Base-by-base conservation (phyloP, 2,797 vertebrate genomes). In the Hydrolagus colliei region DNA sequence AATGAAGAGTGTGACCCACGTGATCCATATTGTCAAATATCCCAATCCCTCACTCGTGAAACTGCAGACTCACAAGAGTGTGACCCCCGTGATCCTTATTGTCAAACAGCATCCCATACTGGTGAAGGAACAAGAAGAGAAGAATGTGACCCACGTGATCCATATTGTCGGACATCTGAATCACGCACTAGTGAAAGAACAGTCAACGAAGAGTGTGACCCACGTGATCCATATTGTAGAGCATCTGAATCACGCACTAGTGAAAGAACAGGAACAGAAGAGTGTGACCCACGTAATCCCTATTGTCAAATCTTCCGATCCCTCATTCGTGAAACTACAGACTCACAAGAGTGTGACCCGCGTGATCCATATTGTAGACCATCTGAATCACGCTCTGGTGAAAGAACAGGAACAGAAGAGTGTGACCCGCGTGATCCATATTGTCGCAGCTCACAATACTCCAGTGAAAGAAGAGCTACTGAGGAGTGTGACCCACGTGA, bases 341-440 rank as follows among this genome's bases (percentile, higher is more conserved):
- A 8, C 3, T 4, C 27, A 82, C 63, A 68, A 32, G 32, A 68
- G 8, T 82, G 79, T 82, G 79, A 82, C 0, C 79, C 79, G 6
- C 8, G 27, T 2, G 63, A 82, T 9, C 32, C 79, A 0, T 62
- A 82, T 9, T 82, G 79, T 82, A 11, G 41, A 6, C 1, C 41
- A 18, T 20, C 79, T 32, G 62, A 9, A 35, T 68, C 18, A 0
- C 9, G 32, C 0, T 16, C 63, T 2, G 68, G 79, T 0, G 12
- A 68, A 32, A 63, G 61, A 79, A 32, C 20, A 63, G n/a, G 4
- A 1, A 13, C 12, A 65, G 77, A 79, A 13, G 32, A 79, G 6
- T 79, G 77, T 79, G 77, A 80, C 2, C 78, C 78, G 9, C 35
- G 67, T n/a, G n/a, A n/a, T n/a, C n/a, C n/a, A n/a, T n/a, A n/a